Evolutionary conservation across 1,140 invertebrate species (phyloP).

Genomic region (Tenebrio molitor): DNA sequence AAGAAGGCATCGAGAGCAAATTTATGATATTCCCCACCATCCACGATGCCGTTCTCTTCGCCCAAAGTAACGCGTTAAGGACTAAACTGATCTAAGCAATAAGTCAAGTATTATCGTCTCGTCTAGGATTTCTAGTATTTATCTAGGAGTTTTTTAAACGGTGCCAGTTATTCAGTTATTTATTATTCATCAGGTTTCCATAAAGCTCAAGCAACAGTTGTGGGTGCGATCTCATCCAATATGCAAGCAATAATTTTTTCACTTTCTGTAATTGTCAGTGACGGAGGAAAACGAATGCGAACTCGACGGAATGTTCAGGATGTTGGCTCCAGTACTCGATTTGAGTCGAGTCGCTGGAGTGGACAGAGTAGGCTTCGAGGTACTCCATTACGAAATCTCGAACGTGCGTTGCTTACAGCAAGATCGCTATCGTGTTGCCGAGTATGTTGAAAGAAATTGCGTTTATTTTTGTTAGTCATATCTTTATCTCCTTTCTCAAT

Average conservation of each 20-base stretch:
- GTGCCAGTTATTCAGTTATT: conserved; percentile 1
- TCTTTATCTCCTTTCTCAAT: too few relatives aligned
- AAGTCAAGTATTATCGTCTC: conserved; percentile 19
- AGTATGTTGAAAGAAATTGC: too few relatives aligned
- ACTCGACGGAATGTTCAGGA: background rate
- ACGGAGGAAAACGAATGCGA: background rate
- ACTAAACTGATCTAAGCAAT: conserved; percentile 19
- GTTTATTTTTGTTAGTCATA: too few relatives aligned
- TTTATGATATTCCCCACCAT: conserved; percentile 78
- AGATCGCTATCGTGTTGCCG: background rate
- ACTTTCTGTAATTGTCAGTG: conserved; percentile 5
- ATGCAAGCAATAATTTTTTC: conserved; percentile 2
- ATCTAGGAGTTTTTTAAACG: background rate
- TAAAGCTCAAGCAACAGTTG: background rate
- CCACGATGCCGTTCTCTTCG: conserved; percentile 78
- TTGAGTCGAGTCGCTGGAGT: background rate
- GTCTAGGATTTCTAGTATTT: conserved; percentile 17
- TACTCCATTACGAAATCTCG: background rate
- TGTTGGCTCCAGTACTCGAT: background rate
- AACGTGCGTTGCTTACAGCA: background rate
- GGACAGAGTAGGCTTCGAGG: background rate
- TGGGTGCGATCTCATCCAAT: background rate
- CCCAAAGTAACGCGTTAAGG: conserved; percentile 57
- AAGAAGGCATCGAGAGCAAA: conserved; percentile 69
- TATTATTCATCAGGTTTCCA: conserved; percentile 20